A percentile compares a stretch with the other conserved stretches of the same genome.
phyloP scores from a whole-genome alignment of 2,888 invertebrate genomes.

The Drosophila seclusa region DNA sequence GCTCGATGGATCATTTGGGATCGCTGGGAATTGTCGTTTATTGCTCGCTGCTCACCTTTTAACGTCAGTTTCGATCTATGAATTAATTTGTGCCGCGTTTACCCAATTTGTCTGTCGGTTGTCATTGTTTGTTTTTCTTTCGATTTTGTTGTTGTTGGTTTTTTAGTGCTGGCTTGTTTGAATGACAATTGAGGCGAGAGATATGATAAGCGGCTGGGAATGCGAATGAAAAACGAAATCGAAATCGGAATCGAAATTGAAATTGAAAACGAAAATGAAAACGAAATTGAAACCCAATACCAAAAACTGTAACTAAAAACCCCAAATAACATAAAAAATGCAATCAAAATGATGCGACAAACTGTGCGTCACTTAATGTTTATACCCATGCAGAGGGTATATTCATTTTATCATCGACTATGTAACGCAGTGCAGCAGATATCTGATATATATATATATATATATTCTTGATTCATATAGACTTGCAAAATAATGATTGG shows the following conservation, averaged over 20 bases:
- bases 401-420: neutral
- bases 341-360: conserved; percentile 32
- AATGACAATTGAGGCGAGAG: conserved; percentile 47
- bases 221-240: conserved; percentile 26
- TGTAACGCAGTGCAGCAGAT: neutral
- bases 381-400: neutral
- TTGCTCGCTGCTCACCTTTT: conserved; percentile 55
- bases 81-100: conserved; percentile 59
- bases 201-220: conserved; percentile 45
- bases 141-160: neutral
- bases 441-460: neutral
- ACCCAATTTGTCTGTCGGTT: conserved; percentile 49
- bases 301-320: conserved; percentile 20
- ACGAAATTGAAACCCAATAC: conserved; percentile 33
- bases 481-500: neutral
- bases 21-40: conserved; percentile 42
- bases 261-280: conserved; percentile 16
- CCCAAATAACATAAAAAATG: conserved; percentile 10
- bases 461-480: neutral
- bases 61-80: conserved; percentile 47
- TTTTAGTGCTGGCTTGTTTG: conserved; percentile 35
- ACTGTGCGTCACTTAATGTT: conserved; percentile 41
- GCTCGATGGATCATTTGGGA: conserved; percentile 34
- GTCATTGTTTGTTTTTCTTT: neutral
- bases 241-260: conserved; percentile 23